Percentiles rank a stretch among this genome's conserved stretches.
Evolutionary conservation across 2,113 vertebrate species (phyloP).

Genomic region (Pogona vitticeps): DNA sequence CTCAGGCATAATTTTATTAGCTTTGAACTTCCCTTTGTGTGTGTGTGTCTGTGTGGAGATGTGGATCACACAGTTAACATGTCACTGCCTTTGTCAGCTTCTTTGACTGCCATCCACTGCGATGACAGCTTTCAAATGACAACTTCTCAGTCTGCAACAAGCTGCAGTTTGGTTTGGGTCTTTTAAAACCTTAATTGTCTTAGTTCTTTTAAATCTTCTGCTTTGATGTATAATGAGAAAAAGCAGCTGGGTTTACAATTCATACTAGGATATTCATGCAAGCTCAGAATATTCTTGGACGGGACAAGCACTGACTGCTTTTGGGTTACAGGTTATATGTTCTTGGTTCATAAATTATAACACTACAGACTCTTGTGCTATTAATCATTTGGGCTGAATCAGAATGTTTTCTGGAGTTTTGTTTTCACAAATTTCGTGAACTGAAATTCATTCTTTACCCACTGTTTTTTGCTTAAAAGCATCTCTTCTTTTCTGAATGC

Average conservation of each 20-base stretch:
- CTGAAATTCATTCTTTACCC: background rate
- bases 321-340: background rate
- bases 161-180: conserved; percentile 18
- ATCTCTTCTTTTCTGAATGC: background rate
- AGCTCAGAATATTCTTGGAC: background rate
- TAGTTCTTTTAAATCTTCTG: background rate
- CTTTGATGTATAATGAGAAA: background rate
- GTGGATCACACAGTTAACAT: conserved; percentile 30
- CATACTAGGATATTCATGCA: background rate
- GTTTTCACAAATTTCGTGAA: background rate
- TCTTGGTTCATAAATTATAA: background rate
- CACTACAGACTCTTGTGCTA: background rate
- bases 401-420: background rate
- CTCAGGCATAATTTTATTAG: conserved; percentile 37
- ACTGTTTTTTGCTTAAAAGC: background rate
- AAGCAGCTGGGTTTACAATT: background rate
- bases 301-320: background rate
- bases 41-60: background rate
- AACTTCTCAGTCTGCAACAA: conserved; percentile 28
- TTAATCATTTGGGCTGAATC: background rate
- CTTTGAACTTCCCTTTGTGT: conserved; percentile 44
- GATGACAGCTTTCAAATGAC: conserved; percentile 48
- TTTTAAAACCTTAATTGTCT: conserved; percentile 22
- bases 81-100: conserved; percentile 49
- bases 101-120: conserved; percentile 22